Base-by-base conservation (phyloP, 2,888 invertebrate species). In the Aricia artaxerxes region DNA sequence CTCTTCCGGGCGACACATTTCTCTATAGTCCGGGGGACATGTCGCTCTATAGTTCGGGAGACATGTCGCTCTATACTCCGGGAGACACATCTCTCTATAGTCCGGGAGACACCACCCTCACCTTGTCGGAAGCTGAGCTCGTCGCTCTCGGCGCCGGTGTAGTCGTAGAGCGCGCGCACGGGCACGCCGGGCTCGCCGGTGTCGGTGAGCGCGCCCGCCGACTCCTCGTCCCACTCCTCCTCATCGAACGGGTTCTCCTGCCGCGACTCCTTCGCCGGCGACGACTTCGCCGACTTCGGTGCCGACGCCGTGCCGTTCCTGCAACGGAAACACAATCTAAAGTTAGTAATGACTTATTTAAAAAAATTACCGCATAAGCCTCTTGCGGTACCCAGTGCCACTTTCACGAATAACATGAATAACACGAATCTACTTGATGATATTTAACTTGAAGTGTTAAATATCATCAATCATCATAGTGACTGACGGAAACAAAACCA, bases 121-220 rank as follows among this genome's bases (percentile, higher is more conserved):
- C 99, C 99, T 96, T 98, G 98, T 93, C 98, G 97, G 93, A 99
- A 99, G 92, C 97, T 98, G 79, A 99, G 96, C 92, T 99, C 99
- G 92, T 99, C 99, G 85, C 97, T 98, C 95, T 99, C 99, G 1
- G 99, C 98, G 83, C 99, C 99, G 83, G 97, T 98, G 88, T 99
- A 99, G 93, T 99, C 99, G 91, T 99, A 99, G 60, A 99, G 95
- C 73, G 99, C 99, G 86, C 98, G 96, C 77, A 99, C 99, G 60
- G 98, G 98, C 86, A 99, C 97, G 73, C 99, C 99, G 16, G 98
- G 98, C 93, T 98, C 98, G 72, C 98, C 98, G 82, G 97, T 97
- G 92, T 99, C 99, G 31, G 98, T 97, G 83, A 98, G 95, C 49
- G 97, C 97, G 82, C 98, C 98, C 90, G 96, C 97, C 86, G 97